Evolutionary conservation across 2,113 vertebrate species (phyloP), one percentile per base, ranked within the genome.

Genomic region (Gobiocypris rarus): DNA sequence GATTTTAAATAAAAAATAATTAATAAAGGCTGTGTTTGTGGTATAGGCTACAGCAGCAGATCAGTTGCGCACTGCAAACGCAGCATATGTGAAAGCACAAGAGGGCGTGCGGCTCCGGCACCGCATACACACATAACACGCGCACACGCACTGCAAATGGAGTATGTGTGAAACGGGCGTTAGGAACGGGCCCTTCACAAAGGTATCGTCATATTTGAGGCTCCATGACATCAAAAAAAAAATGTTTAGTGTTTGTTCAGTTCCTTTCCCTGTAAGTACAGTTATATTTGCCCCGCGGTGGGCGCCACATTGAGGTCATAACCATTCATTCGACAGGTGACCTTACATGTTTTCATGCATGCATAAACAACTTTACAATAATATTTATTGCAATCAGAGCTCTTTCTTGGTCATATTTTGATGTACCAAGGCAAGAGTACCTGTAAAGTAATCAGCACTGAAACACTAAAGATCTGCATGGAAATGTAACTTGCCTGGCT

Each of bases 401-500:
- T 15, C 52, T 77, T 24, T 56, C 54, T 24, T 77, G 34, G 6
- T 41, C 54, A 59, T 41, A 15, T 59, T 61, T 45, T 61, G 41
- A 24, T 61, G 14, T 17, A 45, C n/a, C 38, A 45, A 34, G 54
- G 15, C 14, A 17, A 43, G 8, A 71, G n/a, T 73, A 73, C 69
- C 48, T 78, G 75, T 84, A 70, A 45, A 41, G 34, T 41, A 61
- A 81, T 81, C 74, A 41, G 54, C 73, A 58, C 76, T 9, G 50
- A 59, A 15, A 56, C 50, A 50, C 26, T 58, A 67, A 79, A 8
- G 54, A 74, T 83, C 48, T 61, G 73, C 56, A 75, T 83, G 76
- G 48, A 75, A 61, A 86, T 69, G 73, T 59, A 71, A 63, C 78
- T 83, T 80, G 75, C 82, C 81, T 73, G 81, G 31, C 34, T n/a